Conservation (phyloP, 2,797 vertebrate species). For the Anisognathus igniventris region DNA sequence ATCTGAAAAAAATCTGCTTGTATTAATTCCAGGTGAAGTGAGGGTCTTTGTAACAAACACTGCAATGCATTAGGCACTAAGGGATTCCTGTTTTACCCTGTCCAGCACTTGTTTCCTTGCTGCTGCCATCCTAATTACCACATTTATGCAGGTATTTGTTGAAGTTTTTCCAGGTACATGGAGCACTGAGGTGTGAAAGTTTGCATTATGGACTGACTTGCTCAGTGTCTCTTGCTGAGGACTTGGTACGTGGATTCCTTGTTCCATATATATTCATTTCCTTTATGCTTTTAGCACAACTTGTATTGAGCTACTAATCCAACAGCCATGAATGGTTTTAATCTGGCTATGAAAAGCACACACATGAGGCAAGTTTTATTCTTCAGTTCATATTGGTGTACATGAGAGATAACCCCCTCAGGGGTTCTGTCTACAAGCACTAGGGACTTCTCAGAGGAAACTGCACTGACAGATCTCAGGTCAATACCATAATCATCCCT, state of each 20-base stretch:
- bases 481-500: conserved; percentile 63
- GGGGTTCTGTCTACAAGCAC: conserved; percentile 56
- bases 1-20: not conserved
- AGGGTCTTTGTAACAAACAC: not conserved
- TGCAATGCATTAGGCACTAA: not conserved
- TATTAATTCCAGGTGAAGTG: not conserved
- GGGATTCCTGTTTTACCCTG: not conserved
- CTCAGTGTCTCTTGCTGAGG: not conserved
- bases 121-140: not conserved
- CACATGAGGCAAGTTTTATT: conserved; percentile 27
- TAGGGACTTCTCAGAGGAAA: conserved; percentile 67
- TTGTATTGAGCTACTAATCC: not conserved
- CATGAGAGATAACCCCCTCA: conserved; percentile 42
- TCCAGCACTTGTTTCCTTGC: not conserved
- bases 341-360: conserved; percentile 47
- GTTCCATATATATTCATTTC: not conserved
- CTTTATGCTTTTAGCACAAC: not conserved
- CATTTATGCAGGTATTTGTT: not conserved
- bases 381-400: conserved; percentile 63
- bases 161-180: not conserved
- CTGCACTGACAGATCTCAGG: conserved; percentile 68
- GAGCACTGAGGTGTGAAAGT: not conserved
- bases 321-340: conserved; percentile 45
- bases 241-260: not conserved
- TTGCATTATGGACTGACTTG: not conserved